These are phyloP conservation scores for Platalea minor DNA, from an alignment of 2,797 vertebrate species.

Conservation along the genomic window DNA sequence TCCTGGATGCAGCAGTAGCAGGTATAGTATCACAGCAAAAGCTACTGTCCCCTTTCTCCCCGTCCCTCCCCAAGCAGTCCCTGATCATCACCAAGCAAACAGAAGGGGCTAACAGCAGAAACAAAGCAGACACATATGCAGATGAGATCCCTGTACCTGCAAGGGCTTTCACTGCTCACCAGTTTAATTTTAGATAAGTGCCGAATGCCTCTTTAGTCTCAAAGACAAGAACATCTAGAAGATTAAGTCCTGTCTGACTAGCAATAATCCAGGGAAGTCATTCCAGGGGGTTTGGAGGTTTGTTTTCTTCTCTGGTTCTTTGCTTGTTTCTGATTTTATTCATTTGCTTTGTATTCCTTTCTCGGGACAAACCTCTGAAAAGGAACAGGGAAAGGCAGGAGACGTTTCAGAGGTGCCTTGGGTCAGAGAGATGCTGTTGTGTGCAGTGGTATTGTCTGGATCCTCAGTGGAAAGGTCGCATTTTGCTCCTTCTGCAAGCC, in stretches of 20 bases:
- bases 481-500: neutral
- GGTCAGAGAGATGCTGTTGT: neutral
- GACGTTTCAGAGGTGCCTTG: neutral
- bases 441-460: neutral
- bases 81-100: neutral
- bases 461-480: neutral
- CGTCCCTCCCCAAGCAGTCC: fast-evolving
- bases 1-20: neutral
- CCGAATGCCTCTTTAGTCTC: conserved; percentile 47
- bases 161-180: conserved; percentile 42
- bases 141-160: conserved; percentile 54
- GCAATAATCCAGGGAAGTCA: conserved; percentile 30
- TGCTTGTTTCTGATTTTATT: neutral
- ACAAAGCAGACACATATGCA: neutral
- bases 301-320: neutral
- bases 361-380: neutral
- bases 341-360: neutral
- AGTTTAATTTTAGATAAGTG: conserved; percentile 72
- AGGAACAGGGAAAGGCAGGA: neutral
- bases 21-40: neutral
- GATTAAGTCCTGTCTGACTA: conserved; percentile 50
- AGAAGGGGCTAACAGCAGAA: neutral
- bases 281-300: neutral
- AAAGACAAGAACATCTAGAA: conserved; percentile 20
- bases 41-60: neutral